These are phyloP conservation scores for Epirrhoe alternata DNA, from an alignment of 2,888 invertebrate genomes.

Conservation along the genomic window DNA sequence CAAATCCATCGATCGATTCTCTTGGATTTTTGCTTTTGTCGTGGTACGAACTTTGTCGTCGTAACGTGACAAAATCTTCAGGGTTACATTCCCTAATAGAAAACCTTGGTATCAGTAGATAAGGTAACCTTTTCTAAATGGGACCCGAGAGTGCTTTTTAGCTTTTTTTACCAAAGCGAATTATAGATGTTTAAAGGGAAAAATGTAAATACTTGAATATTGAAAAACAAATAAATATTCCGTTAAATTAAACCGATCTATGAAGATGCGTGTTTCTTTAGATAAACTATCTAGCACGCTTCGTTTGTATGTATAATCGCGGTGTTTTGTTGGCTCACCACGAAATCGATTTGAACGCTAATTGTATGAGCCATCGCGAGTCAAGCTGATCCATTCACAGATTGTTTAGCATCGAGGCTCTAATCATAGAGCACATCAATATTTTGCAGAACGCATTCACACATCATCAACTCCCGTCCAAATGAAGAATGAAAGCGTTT, in stretches of 20 bases:
- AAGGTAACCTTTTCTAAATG: neutral
- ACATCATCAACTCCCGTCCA: constrained; percentile 41
- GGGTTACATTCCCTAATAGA: neutral
- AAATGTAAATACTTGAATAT: neutral
- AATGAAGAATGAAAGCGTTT: constrained; percentile 47
- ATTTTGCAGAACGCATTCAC: constrained; percentile 56
- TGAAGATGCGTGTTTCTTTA: constrained; percentile 29
- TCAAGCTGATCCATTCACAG: constrained; percentile 55
- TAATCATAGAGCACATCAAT: constrained; percentile 63
- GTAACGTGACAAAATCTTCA: neutral
- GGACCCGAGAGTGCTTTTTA: neutral
- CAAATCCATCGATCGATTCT: constrained; percentile 16
- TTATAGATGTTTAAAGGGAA: neutral
- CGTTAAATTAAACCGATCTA: constrained; percentile 30
- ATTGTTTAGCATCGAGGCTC: constrained; percentile 57
- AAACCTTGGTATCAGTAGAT: neutral
- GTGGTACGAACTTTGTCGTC: neutral
- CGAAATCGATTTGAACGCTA: constrained; percentile 45
- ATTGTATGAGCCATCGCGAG: constrained; percentile 49
- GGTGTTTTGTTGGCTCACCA: constrained; percentile 35
- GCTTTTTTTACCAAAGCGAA: neutral
- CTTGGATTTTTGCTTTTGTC: constrained; percentile 7
- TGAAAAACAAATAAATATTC: constrained; percentile 27
- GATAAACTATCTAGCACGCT: constrained; percentile 32
- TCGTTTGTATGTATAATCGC: constrained; percentile 24